A percentile compares a stretch with the other conserved stretches of the same genome.
phyloP scores from a whole-genome alignment of 1,140 invertebrate genomes.

The Achroia grisella region DNA sequence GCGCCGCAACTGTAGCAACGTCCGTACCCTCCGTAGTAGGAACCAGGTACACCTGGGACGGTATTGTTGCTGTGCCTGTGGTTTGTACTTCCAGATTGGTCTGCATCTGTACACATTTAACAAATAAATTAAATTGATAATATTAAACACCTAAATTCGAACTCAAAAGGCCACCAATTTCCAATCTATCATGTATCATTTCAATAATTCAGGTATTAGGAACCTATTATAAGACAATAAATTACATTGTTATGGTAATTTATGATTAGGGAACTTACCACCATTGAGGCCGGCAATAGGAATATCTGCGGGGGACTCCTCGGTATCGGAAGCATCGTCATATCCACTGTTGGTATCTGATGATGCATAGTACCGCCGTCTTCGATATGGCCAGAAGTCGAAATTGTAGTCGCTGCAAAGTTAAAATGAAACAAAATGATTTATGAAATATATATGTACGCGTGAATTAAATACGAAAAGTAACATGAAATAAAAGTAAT shows the following conservation, averaged over 20 bases:
- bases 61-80: not conserved
- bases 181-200: no score
- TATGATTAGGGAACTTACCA: not conserved
- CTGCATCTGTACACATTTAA: no score
- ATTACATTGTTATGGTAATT: no score
- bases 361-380: not conserved
- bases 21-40: conserved; percentile 59
- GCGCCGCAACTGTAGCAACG: conserved; percentile 46
- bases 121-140: no score
- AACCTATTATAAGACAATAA: no score
- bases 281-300: not conserved
- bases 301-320: conserved; percentile 6
- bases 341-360: conserved; percentile 31
- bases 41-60: conserved; percentile 24
- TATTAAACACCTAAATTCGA: no score
- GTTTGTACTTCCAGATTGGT: not conserved
- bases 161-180: no score
- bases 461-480: no score
- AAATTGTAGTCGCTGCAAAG: conserved; percentile 4
- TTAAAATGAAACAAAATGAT: not conserved
- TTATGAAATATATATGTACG: no score
- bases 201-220: no score
- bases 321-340: conserved; percentile 18
- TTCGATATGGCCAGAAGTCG: conserved; percentile 4
- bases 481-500: no score